Evolutionary conservation across 1,140 invertebrate genomes (phyloP).

Genomic region (Chrysopa pallens): DNA sequence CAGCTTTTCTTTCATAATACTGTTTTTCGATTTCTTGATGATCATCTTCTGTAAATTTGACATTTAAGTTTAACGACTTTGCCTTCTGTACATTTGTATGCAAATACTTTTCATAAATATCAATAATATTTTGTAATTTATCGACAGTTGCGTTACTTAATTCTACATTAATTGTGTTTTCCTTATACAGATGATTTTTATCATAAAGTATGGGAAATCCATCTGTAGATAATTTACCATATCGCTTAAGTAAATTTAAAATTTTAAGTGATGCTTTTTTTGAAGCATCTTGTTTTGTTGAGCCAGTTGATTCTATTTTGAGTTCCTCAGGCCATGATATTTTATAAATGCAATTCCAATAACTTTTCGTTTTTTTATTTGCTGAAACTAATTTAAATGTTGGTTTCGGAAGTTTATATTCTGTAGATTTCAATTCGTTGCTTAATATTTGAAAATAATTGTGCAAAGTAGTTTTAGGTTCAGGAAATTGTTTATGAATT

Average conservation of each 20-base stretch:
- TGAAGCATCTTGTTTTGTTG: conserved; percentile 17
- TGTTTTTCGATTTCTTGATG: conserved; percentile 3
- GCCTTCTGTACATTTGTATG: conserved; percentile 6
- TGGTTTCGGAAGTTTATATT: not conserved
- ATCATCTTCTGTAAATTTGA: conserved; percentile 5
- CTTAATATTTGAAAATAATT: not conserved
- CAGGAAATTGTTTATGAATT: not conserved
- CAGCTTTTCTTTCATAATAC: conserved; percentile 4
- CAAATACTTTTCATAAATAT: conserved; percentile 12
- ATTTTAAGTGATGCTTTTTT: conserved; percentile 12
- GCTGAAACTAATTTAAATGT: not conserved
- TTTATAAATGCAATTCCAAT: conserved; percentile 16
- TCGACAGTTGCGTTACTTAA: conserved; percentile 7
- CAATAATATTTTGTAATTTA: conserved; percentile 11
- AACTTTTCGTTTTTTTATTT: not conserved
- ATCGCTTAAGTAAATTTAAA: conserved; percentile 12
- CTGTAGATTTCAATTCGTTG: not conserved
- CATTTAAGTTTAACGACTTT: conserved; percentile 3
- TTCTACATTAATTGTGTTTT: conserved; percentile 9
- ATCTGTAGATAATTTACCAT: conserved; percentile 13
- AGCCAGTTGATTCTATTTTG: conserved; percentile 9
- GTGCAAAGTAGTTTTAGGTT: not conserved
- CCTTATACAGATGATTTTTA: conserved; percentile 10
- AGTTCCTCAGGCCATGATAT: conserved; percentile 16
- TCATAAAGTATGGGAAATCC: conserved; percentile 16